Conservation (phyloP, 2,113 vertebrate genomes). For the Jaculus jaculus region DNA sequence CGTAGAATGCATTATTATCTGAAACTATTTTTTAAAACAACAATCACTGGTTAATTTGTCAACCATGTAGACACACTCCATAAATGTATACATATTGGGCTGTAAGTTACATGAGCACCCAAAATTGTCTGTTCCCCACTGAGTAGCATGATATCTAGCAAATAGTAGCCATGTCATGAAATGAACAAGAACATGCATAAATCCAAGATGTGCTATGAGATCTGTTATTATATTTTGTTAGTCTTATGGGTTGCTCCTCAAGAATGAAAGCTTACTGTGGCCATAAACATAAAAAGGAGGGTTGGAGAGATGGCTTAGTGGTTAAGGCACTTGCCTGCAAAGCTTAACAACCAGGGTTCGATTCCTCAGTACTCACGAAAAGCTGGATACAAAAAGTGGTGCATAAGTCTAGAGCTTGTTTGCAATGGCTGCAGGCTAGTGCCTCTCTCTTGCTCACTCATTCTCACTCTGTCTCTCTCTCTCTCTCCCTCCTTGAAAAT, state of each 20-base stretch:
- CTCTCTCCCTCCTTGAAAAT: no score
- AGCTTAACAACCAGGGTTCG: no score
- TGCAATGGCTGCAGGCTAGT: no score
- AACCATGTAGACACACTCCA: neutral
- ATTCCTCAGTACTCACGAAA: no score
- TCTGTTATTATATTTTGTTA: neutral
- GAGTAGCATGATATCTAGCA: neutral
- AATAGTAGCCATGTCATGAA: neutral
- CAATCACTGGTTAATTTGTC: neutral
- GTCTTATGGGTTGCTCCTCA: neutral
- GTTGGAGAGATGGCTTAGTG: no score
- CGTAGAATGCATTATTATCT: neutral
- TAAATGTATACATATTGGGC: neutral
- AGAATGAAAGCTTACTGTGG: neutral
- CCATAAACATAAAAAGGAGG: neutral
- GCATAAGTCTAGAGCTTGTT: no score
- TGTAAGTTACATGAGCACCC: neutral
- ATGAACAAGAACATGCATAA: neutral
- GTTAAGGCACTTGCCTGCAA: no score
- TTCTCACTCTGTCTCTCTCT: no score
- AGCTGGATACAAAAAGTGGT: no score
- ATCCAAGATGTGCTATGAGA: neutral
- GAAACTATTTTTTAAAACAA: constrained; percentile 14
- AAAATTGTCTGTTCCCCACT: neutral
- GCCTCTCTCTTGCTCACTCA: no score